Percentiles rank a stretch among this genome's conserved stretches.
phyloP scores from a whole-genome alignment of 2,797 vertebrate species.

The Jordanella pulchra region DNA sequence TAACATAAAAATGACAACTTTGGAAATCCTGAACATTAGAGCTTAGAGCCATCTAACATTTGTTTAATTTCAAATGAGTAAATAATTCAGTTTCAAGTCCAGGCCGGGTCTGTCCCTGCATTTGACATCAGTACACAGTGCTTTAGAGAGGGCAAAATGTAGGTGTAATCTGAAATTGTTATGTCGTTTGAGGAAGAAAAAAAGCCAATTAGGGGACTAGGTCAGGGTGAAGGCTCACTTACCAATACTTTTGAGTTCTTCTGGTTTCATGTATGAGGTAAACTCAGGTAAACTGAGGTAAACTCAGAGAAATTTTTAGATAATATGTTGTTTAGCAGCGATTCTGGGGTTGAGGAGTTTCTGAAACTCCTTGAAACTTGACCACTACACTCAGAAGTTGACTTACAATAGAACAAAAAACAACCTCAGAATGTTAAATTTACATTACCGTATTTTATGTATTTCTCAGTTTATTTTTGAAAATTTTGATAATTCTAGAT shows the following conservation, averaged over 20 bases:
- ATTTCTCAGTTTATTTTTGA: not conserved
- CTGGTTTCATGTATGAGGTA: too few species aligned
- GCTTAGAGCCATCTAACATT: not conserved
- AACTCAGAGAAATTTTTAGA: too few species aligned
- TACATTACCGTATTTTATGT: not conserved
- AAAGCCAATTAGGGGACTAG: constrained; percentile 56
- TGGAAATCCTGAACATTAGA: not conserved
- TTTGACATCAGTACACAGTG: constrained; percentile 27
- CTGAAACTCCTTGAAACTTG: not conserved
- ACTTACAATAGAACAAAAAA: not conserved
- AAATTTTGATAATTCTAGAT: too few species aligned
- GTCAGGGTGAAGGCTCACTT: constrained; percentile 50
- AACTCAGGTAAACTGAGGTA: too few species aligned
- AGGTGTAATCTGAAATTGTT: constrained; percentile 54
- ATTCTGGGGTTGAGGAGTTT: too few species aligned
- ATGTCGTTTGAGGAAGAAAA: constrained; percentile 35
- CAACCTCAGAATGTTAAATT: too few species aligned
- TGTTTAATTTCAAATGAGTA: not conserved
- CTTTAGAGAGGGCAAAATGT: constrained; percentile 50
- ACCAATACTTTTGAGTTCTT: too few species aligned
- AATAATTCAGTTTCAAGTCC: not conserved
- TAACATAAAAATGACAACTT: not conserved
- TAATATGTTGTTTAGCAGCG: too few species aligned
- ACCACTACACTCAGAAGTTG: not conserved
- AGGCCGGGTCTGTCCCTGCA: constrained; percentile 23